phyloP scores from a whole-genome alignment of 2,888 invertebrate genomes.

The Polydrusus tereticollis region DNA sequence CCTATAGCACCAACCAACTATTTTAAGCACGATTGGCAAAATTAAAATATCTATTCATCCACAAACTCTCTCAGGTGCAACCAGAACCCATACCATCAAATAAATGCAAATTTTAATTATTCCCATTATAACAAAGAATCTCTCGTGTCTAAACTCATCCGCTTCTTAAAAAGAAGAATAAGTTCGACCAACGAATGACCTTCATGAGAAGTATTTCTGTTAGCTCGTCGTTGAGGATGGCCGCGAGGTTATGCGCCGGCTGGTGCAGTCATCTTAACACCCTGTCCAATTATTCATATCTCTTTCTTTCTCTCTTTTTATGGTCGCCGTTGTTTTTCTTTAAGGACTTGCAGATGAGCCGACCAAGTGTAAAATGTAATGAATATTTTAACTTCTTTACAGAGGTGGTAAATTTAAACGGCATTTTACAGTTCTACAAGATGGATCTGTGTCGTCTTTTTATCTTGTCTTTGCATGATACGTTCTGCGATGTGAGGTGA shows the following conservation, averaged over 20 bases:
- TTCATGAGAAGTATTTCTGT: constrained; percentile 59
- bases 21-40: too few relatives aligned
- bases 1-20: too few relatives aligned
- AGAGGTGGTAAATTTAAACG: constrained; percentile 31
- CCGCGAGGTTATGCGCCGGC: constrained; percentile 58
- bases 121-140: constrained; percentile 10
- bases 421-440: constrained; percentile 26
- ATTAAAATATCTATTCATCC: too few relatives aligned
- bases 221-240: constrained; percentile 58
- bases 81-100: background rate
- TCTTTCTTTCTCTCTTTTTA: constrained; percentile 54
- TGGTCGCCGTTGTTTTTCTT: constrained; percentile 28
- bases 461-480: background rate
- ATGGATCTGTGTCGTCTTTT: constrained; percentile 5
- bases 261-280: constrained; percentile 60
- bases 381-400: constrained; percentile 43
- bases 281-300: constrained; percentile 62
- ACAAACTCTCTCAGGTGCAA: too few relatives aligned
- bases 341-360: constrained; percentile 35
- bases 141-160: constrained; percentile 4
- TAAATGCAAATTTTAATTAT: background rate
- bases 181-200: constrained; percentile 55
- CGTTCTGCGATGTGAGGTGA: too few relatives aligned
- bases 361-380: constrained; percentile 41
- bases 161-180: constrained; percentile 10